Conservation (phyloP, 1,140 invertebrate genomes). For the Hesperophylax magnus region DNA sequence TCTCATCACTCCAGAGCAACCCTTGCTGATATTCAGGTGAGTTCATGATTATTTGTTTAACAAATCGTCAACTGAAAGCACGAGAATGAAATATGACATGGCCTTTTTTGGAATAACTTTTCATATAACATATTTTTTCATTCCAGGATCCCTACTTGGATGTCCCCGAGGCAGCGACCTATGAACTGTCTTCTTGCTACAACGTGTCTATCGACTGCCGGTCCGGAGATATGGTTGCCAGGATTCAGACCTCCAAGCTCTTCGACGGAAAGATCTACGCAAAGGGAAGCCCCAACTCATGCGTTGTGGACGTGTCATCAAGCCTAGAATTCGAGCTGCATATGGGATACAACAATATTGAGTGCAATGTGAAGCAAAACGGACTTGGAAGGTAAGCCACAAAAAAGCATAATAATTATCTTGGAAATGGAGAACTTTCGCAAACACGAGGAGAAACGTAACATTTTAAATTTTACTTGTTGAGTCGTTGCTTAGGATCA, state of each 20-base stretch:
- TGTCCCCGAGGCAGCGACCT: conserved; percentile 90
- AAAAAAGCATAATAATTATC: too few relatives aligned
- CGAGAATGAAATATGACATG: not conserved
- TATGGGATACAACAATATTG: conserved; percentile 93
- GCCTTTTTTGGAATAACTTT: too few relatives aligned
- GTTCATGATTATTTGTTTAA: too few relatives aligned
- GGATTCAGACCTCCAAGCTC: conserved; percentile 91
- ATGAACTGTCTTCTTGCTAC: conserved; percentile 94
- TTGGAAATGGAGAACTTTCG: too few relatives aligned
- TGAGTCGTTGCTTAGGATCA: too few relatives aligned
- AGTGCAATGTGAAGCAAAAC: conserved; percentile 90
- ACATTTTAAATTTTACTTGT: too few relatives aligned
- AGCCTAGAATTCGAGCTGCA: conserved; percentile 89
- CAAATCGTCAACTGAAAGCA: not conserved
- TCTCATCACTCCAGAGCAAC: conserved; percentile 93
- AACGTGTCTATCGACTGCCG: conserved; percentile 94
- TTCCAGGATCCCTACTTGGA: conserved; percentile 88
- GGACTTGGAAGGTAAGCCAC: conserved; percentile 77
- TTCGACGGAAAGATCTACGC: conserved; percentile 96
- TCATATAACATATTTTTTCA: too few relatives aligned
- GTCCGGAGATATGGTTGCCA: conserved; percentile 92
- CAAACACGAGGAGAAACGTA: too few relatives aligned
- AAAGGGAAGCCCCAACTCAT: conserved; percentile 92
- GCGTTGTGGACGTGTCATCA: conserved; percentile 88
- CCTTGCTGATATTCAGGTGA: conserved; percentile 87